phyloP scores from a whole-genome alignment of 2,797 vertebrate genomes.

The Sebastes minor region DNA sequence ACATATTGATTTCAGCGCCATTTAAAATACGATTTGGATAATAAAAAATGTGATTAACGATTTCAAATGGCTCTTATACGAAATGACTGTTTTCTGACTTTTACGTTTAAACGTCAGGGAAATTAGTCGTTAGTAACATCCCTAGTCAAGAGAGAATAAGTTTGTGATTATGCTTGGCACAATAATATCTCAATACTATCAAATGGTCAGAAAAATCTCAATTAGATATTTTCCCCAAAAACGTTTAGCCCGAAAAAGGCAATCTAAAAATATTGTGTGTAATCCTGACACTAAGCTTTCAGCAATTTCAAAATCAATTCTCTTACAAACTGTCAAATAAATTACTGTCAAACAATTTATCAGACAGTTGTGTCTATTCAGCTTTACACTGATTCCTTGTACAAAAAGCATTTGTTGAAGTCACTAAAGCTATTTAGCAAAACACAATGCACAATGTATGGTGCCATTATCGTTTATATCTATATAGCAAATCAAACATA shows the following conservation, averaged over 20 bases:
- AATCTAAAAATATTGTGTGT: background rate
- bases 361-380: background rate
- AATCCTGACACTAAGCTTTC: background rate
- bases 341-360: background rate
- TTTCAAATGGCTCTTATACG: too few relatives aligned
- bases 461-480: background rate
- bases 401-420: background rate
- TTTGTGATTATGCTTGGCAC: background rate
- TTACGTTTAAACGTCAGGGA: too few relatives aligned
- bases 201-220: background rate
- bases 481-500: constrained; percentile 2
- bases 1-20: too few relatives aligned
- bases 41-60: too few relatives aligned
- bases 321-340: background rate
- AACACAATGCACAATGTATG: background rate
- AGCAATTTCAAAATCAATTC: background rate
- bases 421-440: background rate
- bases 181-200: background rate
- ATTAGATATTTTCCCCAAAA: background rate
- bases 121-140: too few relatives aligned
- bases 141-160: too few relatives aligned
- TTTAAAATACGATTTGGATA: too few relatives aligned
- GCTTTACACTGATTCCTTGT: background rate
- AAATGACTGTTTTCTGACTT: too few relatives aligned
- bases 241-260: background rate